Conservation (phyloP, 2,797 vertebrate genomes). For the Echeneis naucrates region DNA sequence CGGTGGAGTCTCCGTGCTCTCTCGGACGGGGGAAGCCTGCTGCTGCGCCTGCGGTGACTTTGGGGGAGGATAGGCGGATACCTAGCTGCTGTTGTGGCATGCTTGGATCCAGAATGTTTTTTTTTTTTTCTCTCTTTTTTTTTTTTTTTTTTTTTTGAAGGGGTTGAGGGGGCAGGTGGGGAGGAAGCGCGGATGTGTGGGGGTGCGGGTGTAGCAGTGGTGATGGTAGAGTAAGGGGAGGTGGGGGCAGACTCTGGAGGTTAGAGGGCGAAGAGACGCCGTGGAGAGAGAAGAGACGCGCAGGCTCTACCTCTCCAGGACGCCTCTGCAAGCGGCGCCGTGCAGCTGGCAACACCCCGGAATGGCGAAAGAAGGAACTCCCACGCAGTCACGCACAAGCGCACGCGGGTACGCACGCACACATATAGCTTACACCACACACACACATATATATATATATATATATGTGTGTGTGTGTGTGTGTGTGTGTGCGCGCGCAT, state of each 20-base stretch:
- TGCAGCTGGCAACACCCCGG: conserved; percentile 84
- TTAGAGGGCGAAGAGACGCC: conserved; percentile 60
- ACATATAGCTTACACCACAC: conserved; percentile 31
- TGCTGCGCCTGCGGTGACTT: conserved; percentile 71
- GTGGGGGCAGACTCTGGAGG: conserved; percentile 35
- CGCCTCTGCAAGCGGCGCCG: conserved; percentile 63
- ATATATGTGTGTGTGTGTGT: too few relatives aligned
- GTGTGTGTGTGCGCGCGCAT: too few relatives aligned
- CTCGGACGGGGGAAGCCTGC: conserved; percentile 77
- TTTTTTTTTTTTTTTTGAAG: conserved; percentile 29
- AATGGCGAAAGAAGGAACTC: conserved; percentile 87
- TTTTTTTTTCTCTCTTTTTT: conserved; percentile 38
- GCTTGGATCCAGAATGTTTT: conserved; percentile 63
- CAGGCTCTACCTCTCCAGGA: conserved; percentile 67
- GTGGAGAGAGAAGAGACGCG: conserved; percentile 56
- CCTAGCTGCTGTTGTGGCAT: conserved; percentile 63
- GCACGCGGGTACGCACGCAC: conserved; percentile 23
- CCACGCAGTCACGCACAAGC: conserved; percentile 82
- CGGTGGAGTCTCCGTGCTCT: conserved; percentile 74
- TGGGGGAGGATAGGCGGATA: conserved; percentile 60
- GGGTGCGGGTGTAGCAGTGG: neutral
- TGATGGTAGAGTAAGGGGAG: neutral
- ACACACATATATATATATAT: conserved; percentile 30
- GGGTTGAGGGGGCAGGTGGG: neutral
- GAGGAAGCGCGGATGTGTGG: neutral